Conservation (phyloP, 53 echinoderm and acorn worm genomes). For the Paracentrotus lividus region DNA sequence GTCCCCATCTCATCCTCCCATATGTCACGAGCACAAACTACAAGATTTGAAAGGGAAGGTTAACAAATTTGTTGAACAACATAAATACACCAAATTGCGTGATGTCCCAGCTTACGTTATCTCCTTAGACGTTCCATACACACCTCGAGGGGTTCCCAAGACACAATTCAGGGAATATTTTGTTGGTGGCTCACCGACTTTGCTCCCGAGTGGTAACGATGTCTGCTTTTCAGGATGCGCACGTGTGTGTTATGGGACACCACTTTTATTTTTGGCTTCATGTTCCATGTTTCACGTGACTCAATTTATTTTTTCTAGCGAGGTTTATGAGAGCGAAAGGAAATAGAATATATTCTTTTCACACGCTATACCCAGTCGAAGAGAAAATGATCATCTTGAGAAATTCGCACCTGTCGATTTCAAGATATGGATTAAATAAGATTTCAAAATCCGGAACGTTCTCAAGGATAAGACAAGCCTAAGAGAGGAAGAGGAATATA, state of each 20-base stretch:
- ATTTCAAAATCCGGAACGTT: not conserved
- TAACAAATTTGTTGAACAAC: not conserved
- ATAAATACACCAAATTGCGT: not conserved
- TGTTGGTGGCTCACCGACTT: constrained; percentile 32
- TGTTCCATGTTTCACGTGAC: not conserved
- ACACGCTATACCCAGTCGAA: constrained; percentile 15
- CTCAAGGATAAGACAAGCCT: constrained; percentile 3
- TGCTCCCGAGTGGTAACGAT: not conserved
- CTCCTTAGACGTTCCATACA: not conserved
- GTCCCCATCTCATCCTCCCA: constrained; percentile 8
- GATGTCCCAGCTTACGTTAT: not conserved
- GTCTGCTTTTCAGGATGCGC: constrained; percentile 9
- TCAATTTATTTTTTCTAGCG: not conserved
- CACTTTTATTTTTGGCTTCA: constrained; percentile 31
- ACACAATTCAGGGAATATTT: not conserved
- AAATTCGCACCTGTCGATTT: not conserved
- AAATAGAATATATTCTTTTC: not conserved
- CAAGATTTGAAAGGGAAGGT: not conserved
- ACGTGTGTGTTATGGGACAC: constrained; percentile 18
- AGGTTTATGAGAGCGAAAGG: not conserved
- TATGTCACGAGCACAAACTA: not conserved
- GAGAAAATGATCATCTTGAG: not conserved
- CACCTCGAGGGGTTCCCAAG: not conserved
- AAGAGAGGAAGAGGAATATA: not conserved
- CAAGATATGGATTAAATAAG: not conserved